Evolutionary conservation across 1,140 invertebrate species (phyloP).

Genomic region (Potamilus streckersoni): DNA sequence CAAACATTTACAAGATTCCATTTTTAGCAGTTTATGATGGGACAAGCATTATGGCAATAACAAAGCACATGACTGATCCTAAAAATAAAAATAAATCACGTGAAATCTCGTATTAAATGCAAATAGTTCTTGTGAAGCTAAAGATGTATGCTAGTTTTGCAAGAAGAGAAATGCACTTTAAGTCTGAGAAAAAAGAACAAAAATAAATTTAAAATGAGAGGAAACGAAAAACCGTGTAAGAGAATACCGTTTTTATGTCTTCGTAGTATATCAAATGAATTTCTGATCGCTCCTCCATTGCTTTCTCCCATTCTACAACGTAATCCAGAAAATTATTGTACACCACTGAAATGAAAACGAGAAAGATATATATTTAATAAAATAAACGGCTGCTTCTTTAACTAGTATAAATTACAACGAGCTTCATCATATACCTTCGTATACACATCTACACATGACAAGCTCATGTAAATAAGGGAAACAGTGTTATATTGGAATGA

Average conservation of each 20-base stretch:
- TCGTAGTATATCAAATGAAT: conserved; percentile 11
- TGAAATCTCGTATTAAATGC: no score
- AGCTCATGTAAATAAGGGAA: neutral
- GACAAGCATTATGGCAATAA: no score
- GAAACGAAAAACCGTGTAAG: no score
- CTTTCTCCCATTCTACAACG: conserved; percentile 14
- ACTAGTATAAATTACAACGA: neutral
- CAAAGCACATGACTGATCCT: no score
- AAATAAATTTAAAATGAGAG: no score
- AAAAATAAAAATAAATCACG: no score
- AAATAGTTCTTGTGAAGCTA: no score
- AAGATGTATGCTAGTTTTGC: no score
- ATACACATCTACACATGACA: neutral
- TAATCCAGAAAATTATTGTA: conserved; percentile 14
- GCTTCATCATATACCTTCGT: neutral
- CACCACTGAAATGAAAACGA: neutral
- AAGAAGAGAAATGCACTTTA: no score
- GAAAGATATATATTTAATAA: neutral
- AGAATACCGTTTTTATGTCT: conserved; percentile 19
- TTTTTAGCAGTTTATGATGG: no score
- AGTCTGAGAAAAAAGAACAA: no score
- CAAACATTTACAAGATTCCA: no score
- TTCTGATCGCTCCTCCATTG: neutral
- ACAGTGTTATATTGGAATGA: neutral
- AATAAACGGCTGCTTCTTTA: neutral